Evolutionary conservation across 1,140 invertebrate species (phyloP).

Genomic region (Steinernema feltiae): DNA sequence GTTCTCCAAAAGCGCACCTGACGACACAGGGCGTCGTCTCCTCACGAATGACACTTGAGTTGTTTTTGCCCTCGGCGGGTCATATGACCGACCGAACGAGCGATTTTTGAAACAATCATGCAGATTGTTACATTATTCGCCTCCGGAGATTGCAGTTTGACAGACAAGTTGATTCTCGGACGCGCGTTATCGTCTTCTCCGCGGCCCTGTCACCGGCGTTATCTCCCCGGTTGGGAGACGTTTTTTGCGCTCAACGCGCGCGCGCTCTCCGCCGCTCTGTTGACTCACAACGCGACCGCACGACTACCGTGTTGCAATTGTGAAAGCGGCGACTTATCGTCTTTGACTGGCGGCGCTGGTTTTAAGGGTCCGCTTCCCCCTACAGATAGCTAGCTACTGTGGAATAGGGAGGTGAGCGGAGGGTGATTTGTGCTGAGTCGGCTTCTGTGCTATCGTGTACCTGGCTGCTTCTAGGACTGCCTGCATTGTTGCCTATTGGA

Average conservation of each 20-base stretch:
- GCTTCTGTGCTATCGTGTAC: no score
- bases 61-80: background rate
- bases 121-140: slow-evolving; percentile 12
- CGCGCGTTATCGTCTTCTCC: background rate
- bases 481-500: no score
- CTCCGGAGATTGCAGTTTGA: background rate
- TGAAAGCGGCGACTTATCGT: background rate
- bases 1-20: background rate
- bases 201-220: background rate
- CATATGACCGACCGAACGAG: background rate
- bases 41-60: slow-evolving; percentile 5
- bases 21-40: background rate
- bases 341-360: no score
- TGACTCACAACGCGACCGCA: background rate
- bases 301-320: background rate
- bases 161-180: background rate
- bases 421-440: no score
- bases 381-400: no score
- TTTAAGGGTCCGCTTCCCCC: no score
- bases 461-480: no score
- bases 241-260: background rate
- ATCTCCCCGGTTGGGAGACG: background rate
- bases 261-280: background rate
- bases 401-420: no score
- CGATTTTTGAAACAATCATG: background rate